Base-by-base conservation (phyloP, 2,797 vertebrate species). In the Macrochelys suwanniensis region DNA sequence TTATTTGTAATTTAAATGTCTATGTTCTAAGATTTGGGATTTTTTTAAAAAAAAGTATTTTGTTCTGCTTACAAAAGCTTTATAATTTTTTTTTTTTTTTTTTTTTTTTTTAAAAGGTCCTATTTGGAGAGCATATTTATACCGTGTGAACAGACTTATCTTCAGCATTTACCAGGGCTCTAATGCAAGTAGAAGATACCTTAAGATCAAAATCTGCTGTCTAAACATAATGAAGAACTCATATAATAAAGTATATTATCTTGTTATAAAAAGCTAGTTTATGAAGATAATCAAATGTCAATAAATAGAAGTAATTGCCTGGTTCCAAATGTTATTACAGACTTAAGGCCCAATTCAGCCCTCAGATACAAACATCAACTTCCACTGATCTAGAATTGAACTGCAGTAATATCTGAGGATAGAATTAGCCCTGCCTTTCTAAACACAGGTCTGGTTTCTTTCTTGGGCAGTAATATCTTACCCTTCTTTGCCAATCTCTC, bases 401-500 rank as follows among this genome's bases (percentile, higher is more conserved):
- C 23, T 80, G 59, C n/a, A 94, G 76, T 42, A n/a, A 59, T 2
- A 31, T 0, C 33, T 0, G 0, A 31, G 71, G 71, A 51, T 50
- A 50, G 56, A 89, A 84, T 3, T 33, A 61, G 42, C 23, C 16
- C 87, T 78, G 42, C 33, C 26, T 37, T 78, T 6, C 31, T 28
- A 9, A 54, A 0, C 7, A 71, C 61, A 93, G 47, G 26, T 53
- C 23, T 31, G 0, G 0, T 13, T 76, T 45, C 23, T 16, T 28
- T 89, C 74, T 78, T 21, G 2, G 42, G 8, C 0, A 80, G 74
- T n/a, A 89, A 94, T 74, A 94, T 80, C 99, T 99, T 98, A 99
- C 99, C 99, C 99, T 80, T 99, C 99, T 98, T 98, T 99, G 97
- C 99, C 99, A n/a, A 98, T 96, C 80, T 99, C 99, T 68, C 99